These are phyloP conservation scores for Hycleus phaleratus DNA, from an alignment of 1,140 invertebrate species.

Conservation along the genomic window DNA sequence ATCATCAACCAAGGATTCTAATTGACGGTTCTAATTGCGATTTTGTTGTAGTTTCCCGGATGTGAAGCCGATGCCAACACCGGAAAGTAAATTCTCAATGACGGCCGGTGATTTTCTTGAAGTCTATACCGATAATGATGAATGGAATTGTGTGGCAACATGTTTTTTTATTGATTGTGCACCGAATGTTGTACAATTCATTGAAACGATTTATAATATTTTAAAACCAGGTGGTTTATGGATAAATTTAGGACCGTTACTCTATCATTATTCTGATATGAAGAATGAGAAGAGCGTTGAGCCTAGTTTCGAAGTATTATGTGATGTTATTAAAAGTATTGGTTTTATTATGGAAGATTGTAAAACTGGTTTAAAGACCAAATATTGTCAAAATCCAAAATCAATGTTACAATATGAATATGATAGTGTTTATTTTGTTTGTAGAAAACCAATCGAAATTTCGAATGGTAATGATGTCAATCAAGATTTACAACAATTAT, in stretches of 20 bases:
- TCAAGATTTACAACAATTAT: too few species aligned
- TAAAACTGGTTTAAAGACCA: constrained; percentile 62
- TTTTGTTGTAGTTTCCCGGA: constrained; percentile 69
- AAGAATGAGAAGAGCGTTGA: constrained; percentile 87
- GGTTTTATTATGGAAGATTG: constrained; percentile 83
- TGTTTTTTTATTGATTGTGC: constrained; percentile 99
- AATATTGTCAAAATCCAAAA: constrained; percentile 84
- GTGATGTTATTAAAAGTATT: constrained; percentile 71
- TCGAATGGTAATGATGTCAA: background rate
- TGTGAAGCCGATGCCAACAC: constrained; percentile 65
- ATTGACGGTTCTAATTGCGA: background rate
- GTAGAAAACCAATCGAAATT: constrained; percentile 55
- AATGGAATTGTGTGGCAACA: constrained; percentile 90
- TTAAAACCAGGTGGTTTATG: constrained; percentile 81
- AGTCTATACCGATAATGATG: constrained; percentile 52
- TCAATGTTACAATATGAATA: constrained; percentile 93
- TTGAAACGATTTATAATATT: constrained; percentile 90
- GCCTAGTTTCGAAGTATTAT: constrained; percentile 80
- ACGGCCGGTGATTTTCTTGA: constrained; percentile 90
- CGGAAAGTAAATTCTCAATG: constrained; percentile 81
- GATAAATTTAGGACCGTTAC: constrained; percentile 87
- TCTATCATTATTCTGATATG: constrained; percentile 88
- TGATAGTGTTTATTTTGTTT: constrained; percentile 84
- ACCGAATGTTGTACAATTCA: constrained; percentile 89
- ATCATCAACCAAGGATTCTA: too few species aligned